phyloP scores from a whole-genome alignment of 2,888 invertebrate genomes.

The Nycteola revayana region DNA sequence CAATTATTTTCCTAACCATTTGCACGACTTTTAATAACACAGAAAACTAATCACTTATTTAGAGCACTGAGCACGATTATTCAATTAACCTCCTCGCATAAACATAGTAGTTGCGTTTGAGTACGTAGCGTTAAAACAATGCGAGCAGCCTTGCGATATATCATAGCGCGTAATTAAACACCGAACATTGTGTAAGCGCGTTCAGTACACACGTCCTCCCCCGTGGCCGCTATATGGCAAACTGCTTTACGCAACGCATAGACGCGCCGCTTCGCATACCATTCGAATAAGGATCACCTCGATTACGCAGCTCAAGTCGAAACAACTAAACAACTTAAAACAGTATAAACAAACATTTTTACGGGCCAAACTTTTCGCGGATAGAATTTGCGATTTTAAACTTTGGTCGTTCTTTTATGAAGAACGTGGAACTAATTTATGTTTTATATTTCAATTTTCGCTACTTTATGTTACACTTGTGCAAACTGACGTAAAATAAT shows the following conservation, averaged over 20 bases:
- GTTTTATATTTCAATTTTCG: constrained; percentile 23
- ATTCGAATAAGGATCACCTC: constrained; percentile 73
- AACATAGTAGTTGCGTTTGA: constrained; percentile 51
- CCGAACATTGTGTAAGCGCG: constrained; percentile 38
- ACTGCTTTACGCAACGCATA: constrained; percentile 62
- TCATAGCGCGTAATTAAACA: constrained; percentile 55
- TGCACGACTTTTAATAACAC: constrained; percentile 43
- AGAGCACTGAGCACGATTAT: constrained; percentile 45
- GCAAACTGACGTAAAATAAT: constrained; percentile 48
- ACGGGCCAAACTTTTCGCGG: constrained; percentile 45
- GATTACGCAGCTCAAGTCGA: constrained; percentile 61
- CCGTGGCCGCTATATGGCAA: constrained; percentile 47
- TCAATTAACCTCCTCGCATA: constrained; percentile 49
- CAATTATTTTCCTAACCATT: constrained; percentile 77
- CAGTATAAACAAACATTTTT: constrained; percentile 55
- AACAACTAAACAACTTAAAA: constrained; percentile 57
- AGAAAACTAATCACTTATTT: constrained; percentile 49
- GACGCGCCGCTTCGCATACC: constrained; percentile 63
- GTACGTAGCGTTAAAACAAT: constrained; percentile 53
- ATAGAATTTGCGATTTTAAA: constrained; percentile 39
- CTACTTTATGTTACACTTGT: constrained; percentile 38
- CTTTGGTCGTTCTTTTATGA: constrained; percentile 29
- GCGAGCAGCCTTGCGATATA: constrained; percentile 50
- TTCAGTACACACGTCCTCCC: constrained; percentile 47
- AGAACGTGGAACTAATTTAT: constrained; percentile 34